Conservation (phyloP, 2,113 vertebrate species). For the Otis tarda region DNA sequence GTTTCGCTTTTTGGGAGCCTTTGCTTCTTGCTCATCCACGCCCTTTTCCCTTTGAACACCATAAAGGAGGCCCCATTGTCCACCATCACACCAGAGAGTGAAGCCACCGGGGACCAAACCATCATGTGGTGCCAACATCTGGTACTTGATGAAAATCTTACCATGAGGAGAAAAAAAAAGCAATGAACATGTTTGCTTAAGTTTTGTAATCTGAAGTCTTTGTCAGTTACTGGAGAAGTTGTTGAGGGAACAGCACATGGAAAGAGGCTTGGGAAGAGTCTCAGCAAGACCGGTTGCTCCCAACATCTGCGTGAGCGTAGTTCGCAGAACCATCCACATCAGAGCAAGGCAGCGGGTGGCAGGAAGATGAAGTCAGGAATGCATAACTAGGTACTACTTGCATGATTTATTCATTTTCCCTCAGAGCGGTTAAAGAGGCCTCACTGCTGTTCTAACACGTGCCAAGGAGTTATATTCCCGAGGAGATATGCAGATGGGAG, state of each 20-base stretch:
- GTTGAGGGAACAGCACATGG: not conserved
- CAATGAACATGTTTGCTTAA: not conserved
- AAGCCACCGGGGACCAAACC: not conserved
- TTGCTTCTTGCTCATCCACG: not conserved
- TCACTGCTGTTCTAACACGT: not conserved
- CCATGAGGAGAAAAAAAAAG: fast-evolving
- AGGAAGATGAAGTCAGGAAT: not conserved
- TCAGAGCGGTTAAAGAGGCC: not conserved
- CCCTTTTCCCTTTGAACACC: not conserved
- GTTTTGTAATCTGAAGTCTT: not conserved
- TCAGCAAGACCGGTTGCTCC: not conserved
- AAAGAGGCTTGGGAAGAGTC: not conserved
- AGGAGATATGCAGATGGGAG: not conserved
- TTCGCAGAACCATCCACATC: not conserved
- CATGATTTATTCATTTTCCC: not conserved
- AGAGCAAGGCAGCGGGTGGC: not conserved
- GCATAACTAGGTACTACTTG: not conserved
- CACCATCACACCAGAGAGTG: not conserved
- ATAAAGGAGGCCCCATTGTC: not conserved
- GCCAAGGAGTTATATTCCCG: not conserved
- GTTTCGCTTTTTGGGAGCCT: not conserved
- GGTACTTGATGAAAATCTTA: not conserved
- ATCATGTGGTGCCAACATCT: not conserved
- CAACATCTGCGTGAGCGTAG: not conserved
- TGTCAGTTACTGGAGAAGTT: not conserved